Base-by-base conservation (phyloP, 23 tunicate species). In the Trididemnum miniatum region DNA sequence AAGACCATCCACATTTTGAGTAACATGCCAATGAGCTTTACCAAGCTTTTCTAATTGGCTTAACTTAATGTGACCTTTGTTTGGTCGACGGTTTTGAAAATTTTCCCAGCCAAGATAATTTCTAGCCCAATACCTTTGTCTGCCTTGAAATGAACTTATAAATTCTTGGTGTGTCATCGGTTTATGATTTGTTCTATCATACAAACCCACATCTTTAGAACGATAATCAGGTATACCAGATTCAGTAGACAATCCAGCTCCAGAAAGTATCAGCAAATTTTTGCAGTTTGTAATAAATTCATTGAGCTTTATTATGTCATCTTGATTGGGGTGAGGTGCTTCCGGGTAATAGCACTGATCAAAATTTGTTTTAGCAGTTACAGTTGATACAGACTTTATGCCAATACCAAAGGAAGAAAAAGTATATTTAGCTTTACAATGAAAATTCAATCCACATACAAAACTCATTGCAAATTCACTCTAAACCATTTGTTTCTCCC, bases 161-260 rank as follows among this genome's bases (percentile, higher is more conserved):
- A 96, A 96, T 34, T 96, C 96, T 12, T 83, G 80, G 75, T 96
- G 99, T 44, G 71, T 78, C 87, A 96, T 96, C 3, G 99, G 99
- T 67, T 94, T 83, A 72, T 96, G 99, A 60, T 90, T 90, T 27
- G 69, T 52, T 65, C 99, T 83, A 59, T 90, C 96, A 67, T 96
- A 96, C 2, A 96, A 65, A 3, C 99, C 99, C 36, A 96, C 99
- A 65, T 80, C 92, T 72, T 96, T 96, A 25, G 96, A 90, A 25
- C 99, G 84, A 75, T 96, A 96, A 72, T 96, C 99, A 0, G 99
- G 99, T 36, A 96, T 83, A 18, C 99, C 99, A 26, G 99, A 96
- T 84, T 96, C 99, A 31, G 99, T 96, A 34, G 99, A 96, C 15
- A 96, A 51, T 34, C 99, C 99, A 49, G 99, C 99, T 0, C 99